A percentile compares a stretch with the other conserved stretches of the same genome.
Conservation (phyloP, 92 coral and sea anemone species). For the Chrysogorgia sp. region DNA sequence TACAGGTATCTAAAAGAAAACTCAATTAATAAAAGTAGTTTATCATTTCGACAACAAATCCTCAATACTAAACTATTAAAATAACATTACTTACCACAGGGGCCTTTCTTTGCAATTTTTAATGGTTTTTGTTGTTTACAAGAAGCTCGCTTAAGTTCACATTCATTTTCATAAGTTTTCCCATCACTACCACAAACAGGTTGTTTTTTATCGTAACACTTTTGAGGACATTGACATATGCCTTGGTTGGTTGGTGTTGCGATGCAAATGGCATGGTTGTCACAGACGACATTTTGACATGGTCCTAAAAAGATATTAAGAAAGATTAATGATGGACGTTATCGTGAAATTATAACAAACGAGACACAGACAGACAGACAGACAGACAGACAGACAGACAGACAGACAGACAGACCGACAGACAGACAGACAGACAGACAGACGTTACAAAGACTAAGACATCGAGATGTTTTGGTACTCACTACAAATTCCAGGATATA, state of each 20-base stretch:
- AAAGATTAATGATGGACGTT: too few species aligned
- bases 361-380: neutral
- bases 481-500: constrained; percentile 48
- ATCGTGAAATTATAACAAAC: too few species aligned
- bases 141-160: constrained; percentile 65
- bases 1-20: neutral
- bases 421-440: neutral
- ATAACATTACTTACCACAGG: neutral
- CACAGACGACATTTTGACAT: constrained; percentile 66
- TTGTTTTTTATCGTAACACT: constrained; percentile 54
- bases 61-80: neutral
- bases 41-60: too few species aligned
- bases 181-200: constrained; percentile 83
- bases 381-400: neutral
- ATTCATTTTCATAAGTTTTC: constrained; percentile 48
- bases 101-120: constrained; percentile 3
- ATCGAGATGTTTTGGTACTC: neutral
- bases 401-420: constrained; percentile 1
- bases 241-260: constrained; percentile 62
- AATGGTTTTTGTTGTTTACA: constrained; percentile 51
- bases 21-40: neutral
- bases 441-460: too few species aligned
- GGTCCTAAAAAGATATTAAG: constrained; percentile 59
- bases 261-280: constrained; percentile 69
- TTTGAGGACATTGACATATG: constrained; percentile 77